Evolutionary conservation across 2,888 invertebrate genomes (phyloP), one percentile per base, ranked within the genome.

Genomic region (Sphaerophoria taeniata): DNA sequence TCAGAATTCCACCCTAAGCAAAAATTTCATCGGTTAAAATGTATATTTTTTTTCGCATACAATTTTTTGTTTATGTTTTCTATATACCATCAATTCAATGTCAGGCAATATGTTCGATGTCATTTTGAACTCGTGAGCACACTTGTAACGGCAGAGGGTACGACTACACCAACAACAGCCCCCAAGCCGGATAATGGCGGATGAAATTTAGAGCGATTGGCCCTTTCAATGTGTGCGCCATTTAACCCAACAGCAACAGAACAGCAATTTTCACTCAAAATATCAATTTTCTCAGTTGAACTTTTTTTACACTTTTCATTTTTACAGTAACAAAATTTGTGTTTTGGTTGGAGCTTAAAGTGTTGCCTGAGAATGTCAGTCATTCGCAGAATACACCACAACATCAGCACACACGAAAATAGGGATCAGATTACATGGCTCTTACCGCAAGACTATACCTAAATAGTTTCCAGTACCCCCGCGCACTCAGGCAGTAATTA

Each of bases 261-360:
- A 75, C 61, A 84, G 75, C 80, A 79, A 78, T 79, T 84, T 84
- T 67, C 79, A 79, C 75, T 75, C 79, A 79, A 79, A 84, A 84
- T 75, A 84, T 76, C 84, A 84, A 84, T 84, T 84, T 80, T 76
- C 84, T 56, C 75, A 56, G 72, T 72, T 69, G 49, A 36, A 61
- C 72, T 79, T 79, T 61, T 76, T 79, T 79, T 63, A 76, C 67
- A 61, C 75, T 72, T 75, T 75, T 61, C 75, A 61, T 51, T 65
- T 60, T 43, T 34, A 53, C 56, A 43, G 45, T 11, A 6, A 4
- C 33, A 2, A 39, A 0, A 16, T 12, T 7, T 60, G 39, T 60
- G 60, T 24, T 43, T n/a, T n/a, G 60, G 11, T 60, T 39, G 3
- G 43, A 36, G 16, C 36, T 39, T 67, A 24, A 47, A 76, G 49